Conservation (phyloP, 2,888 invertebrate genomes). For the Hydrotaea cyrtoneurina region DNA sequence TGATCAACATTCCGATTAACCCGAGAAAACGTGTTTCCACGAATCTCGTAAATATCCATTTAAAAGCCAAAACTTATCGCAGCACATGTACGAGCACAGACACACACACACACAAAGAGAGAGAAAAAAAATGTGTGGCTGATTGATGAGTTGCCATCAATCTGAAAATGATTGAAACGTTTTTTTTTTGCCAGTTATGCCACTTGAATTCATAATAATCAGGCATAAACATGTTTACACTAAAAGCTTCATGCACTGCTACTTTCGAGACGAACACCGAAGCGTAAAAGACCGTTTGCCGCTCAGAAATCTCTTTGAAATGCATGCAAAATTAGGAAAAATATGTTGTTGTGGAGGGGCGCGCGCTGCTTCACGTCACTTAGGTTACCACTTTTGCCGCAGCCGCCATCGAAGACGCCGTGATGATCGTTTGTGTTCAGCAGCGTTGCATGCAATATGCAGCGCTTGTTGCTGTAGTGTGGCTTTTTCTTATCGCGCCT, state of each 20-base stretch:
- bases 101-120: not conserved
- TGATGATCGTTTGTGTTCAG: not conserved
- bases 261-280: no score
- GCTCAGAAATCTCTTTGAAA: slow-evolving; percentile 1
- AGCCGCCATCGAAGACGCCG: not conserved
- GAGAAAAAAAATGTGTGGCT: slow-evolving; percentile 42
- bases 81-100: no score
- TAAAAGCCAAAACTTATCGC: slow-evolving; percentile 5
- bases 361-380: no score
- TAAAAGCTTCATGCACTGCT: slow-evolving; percentile 27
- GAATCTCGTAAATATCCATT: slow-evolving; percentile 20
- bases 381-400: not conserved
- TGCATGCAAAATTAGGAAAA: slow-evolving; percentile 30
- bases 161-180: slow-evolving; percentile 55
- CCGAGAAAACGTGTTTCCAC: not conserved
- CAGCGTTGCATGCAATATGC: slow-evolving; percentile 18
- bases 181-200: slow-evolving; percentile 45
- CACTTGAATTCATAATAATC: slow-evolving; percentile 27
- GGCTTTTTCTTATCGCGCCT: slow-evolving; percentile 44
- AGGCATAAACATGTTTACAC: slow-evolving; percentile 25
- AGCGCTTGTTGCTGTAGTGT: slow-evolving; percentile 8
- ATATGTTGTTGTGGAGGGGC: not conserved
- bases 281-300: not conserved
- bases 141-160: slow-evolving; percentile 55
- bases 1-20: not conserved